phyloP scores from a whole-genome alignment of 2,888 invertebrate species.

The Drosophila anomalipes region DNA sequence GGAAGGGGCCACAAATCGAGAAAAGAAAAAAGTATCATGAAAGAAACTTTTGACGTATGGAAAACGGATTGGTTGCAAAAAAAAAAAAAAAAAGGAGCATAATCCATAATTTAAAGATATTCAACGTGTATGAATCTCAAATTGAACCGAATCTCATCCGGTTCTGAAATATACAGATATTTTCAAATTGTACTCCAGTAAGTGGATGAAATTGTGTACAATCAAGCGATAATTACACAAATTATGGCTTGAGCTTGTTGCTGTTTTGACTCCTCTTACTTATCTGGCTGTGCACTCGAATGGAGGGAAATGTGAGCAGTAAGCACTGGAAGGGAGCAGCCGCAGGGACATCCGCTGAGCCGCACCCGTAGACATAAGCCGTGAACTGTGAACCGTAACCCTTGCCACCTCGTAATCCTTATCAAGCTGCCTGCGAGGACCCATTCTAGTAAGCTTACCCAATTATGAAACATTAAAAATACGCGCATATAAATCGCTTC shows the following conservation, averaged over 20 bases:
- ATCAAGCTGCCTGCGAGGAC: conserved; percentile 25
- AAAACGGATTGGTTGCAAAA: not conserved
- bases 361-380: conserved; percentile 3
- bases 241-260: conserved; percentile 41
- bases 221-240: conserved; percentile 52
- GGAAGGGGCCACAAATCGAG: not conserved
- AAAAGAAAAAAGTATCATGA: not conserved
- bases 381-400: conserved; percentile 25
- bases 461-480: conserved; percentile 79
- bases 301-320: conserved; percentile 9
- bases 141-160: not conserved
- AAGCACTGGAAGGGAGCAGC: not conserved
- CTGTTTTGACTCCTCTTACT: conserved; percentile 20
- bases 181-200: conserved; percentile 9
- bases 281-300: conserved; percentile 23
- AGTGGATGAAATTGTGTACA: conserved; percentile 37
- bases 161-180: not conserved
- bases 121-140: not conserved
- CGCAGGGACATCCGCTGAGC: conserved; percentile 16
- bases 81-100: not conserved
- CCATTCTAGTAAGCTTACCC: conserved; percentile 56
- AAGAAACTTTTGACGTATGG: not conserved
- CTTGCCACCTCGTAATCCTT: conserved; percentile 26
- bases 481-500: conserved; percentile 81
- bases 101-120: not conserved